These are phyloP conservation scores for Xestia ashworthii DNA, from an alignment of 2,888 invertebrate species.

Conservation along the genomic window DNA sequence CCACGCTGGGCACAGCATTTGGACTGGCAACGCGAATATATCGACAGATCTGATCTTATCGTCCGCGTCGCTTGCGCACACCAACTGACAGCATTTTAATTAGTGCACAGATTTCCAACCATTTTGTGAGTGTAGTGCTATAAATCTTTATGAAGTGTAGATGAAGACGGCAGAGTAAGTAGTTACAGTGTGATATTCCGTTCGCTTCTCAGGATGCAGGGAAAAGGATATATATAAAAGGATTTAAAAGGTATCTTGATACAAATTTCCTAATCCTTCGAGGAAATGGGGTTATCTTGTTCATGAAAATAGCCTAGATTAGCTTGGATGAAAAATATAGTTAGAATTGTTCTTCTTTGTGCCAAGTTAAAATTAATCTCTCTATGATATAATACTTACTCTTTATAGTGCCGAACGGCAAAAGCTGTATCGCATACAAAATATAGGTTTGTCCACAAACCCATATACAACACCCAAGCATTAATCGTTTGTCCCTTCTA, in stretches of 20 bases:
- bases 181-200: background rate
- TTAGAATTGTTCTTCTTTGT: background rate
- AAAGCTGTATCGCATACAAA: constrained; percentile 1
- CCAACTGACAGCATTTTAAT: constrained; percentile 59
- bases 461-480: background rate
- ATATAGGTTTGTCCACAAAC: background rate
- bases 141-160: background rate
- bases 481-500: constrained; percentile 1
- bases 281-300: background rate
- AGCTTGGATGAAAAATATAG: background rate
- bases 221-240: too few relatives aligned
- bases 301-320: background rate
- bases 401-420: background rate
- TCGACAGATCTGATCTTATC: constrained; percentile 58
- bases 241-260: too few relatives aligned
- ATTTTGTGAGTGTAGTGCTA: constrained; percentile 18
- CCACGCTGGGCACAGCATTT: constrained; percentile 49
- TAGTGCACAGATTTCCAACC: constrained; percentile 45
- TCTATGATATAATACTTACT: background rate
- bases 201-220: background rate
- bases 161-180: background rate
- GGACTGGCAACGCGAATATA: constrained; percentile 48
- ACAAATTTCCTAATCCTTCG: too few relatives aligned
- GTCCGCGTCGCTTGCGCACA: constrained; percentile 17
- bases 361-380: background rate